Evolutionary conservation across 2,797 vertebrate species (phyloP).

Genomic region (Syncerus caffer): DNA sequence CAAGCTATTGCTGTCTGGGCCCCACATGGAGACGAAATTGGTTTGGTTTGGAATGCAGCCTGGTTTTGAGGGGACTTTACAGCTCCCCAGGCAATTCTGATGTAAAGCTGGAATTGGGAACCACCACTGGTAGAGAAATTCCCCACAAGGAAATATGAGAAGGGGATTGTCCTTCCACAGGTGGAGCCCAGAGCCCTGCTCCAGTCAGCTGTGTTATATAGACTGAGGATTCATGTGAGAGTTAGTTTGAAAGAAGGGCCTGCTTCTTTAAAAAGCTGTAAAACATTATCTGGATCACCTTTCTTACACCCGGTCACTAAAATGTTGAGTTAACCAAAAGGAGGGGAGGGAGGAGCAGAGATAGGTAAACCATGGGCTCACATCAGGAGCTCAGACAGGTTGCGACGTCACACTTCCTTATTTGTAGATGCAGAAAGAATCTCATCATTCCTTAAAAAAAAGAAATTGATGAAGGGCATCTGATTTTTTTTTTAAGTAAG

Average conservation of each 20-base stretch:
- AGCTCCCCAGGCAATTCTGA: background rate
- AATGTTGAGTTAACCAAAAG: background rate
- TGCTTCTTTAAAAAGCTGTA: background rate
- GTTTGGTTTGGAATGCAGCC: background rate
- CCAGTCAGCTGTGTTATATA: background rate
- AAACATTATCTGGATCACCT: background rate
- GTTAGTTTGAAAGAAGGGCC: background rate
- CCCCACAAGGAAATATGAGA: rapidly evolving
- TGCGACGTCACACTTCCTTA: rapidly evolving
- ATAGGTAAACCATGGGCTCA: too few relatives aligned
- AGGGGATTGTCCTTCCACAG: background rate
- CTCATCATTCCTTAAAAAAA: background rate
- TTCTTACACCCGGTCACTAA: background rate
- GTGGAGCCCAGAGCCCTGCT: too few relatives aligned
- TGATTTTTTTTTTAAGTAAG: background rate
- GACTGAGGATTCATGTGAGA: background rate
- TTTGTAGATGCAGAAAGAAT: background rate
- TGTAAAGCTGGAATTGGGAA: background rate
- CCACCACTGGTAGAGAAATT: background rate
- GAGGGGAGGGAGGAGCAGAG: background rate
- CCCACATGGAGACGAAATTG: background rate
- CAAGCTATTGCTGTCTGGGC: background rate
- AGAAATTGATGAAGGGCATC: background rate
- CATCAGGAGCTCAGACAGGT: rapidly evolving
- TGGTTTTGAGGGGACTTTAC: background rate